Evolutionary conservation across 2,888 invertebrate genomes (phyloP), one percentile per base, ranked within the genome.

Genomic region (Cheiracanthium punctorium): DNA sequence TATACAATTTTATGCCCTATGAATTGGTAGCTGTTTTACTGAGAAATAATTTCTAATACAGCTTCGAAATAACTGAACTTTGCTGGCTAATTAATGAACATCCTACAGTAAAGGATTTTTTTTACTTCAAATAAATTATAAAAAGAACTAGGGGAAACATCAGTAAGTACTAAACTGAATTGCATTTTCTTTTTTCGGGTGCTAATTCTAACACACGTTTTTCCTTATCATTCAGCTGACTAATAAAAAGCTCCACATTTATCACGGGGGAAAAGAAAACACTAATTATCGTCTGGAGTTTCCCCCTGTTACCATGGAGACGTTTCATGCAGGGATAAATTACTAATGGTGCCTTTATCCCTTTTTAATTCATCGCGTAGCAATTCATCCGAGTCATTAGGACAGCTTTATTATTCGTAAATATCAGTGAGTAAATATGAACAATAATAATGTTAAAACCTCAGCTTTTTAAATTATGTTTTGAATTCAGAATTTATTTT

Each of bases 241-340:
- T n/a, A 48, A 48, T 48, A 48, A 48, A 48, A 48, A 48, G 17
- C 48, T 2, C 2, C 17, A 17, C 48, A 48, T 48, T 12, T 48
- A 48, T 48, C n/a, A 48, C 48, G 7, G n/a, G n/a, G n/a, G n/a
- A n/a, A n/a, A 17, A 48, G 48, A 48, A 48, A 48, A 48, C 17
- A 48, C 48, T 48, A 48, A 48, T 48, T 48, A 48, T 48, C 48
- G 48, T 48, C 48, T 48, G 48, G 17, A 48, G 48, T 48, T 48
- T 48, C 48, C 7, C n/a, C 7, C n/a, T 48, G 48, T 48, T 12
- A 48, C 48, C 48, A 48, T 48, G 17, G 48, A 10, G 2, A 48
- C 48, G 7, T 2, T 12, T 7, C 12, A 48, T 48, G 48, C 10
- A 4, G 4, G 48, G 48, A 17, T 48, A 48, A 17, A 48, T 48